These are phyloP conservation scores for Gila robusta DNA, from an alignment of 2,797 vertebrate genomes.

Conservation along the genomic window DNA sequence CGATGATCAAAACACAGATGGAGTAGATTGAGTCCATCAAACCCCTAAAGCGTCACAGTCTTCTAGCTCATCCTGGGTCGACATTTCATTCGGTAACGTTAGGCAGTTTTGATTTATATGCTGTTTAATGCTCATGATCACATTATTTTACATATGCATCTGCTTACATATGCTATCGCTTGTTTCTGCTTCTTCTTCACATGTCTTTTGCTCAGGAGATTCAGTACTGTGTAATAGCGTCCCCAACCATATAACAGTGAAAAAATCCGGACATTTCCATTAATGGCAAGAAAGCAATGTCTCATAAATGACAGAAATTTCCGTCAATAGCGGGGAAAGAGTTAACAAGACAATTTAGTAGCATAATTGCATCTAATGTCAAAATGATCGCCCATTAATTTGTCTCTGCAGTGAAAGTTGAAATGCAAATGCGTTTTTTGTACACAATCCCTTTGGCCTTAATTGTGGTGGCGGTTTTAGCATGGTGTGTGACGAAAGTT, in stretches of 20 bases:
- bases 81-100: too few relatives aligned
- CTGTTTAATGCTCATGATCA: background rate
- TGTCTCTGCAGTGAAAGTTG: constrained; percentile 5
- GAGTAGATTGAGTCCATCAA: background rate
- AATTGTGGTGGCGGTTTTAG: constrained; percentile 51
- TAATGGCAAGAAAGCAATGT: too few relatives aligned
- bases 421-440: constrained; percentile 32
- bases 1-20: background rate
- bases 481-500: constrained; percentile 70
- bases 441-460: constrained; percentile 47
- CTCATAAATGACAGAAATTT: background rate
- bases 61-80: too few relatives aligned
- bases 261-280: background rate
- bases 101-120: too few relatives aligned
- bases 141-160: background rate
- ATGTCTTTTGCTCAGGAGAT: background rate
- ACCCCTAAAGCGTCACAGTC: background rate
- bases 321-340: background rate
- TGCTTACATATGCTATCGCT: background rate
- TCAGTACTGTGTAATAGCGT: background rate
- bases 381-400: background rate
- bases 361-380: background rate
- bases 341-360: background rate
- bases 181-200: background rate
- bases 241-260: background rate